Evolutionary conservation across 2,113 vertebrate genomes (phyloP), one percentile per base, ranked within the genome.

Genomic region (Orthonyx spaldingii): DNA sequence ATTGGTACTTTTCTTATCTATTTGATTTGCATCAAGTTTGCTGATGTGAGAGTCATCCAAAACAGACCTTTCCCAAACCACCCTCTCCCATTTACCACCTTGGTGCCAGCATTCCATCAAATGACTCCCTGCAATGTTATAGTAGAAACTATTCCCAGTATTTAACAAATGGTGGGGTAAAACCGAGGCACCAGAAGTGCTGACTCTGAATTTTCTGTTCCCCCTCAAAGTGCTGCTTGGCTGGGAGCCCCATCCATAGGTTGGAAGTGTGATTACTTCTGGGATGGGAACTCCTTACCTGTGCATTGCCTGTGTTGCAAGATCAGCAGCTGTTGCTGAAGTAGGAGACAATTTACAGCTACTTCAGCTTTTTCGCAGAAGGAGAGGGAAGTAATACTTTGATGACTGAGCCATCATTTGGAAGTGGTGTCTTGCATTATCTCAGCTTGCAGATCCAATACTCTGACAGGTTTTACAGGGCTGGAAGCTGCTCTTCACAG

Each of bases 391-490:
- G 59, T 83, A 87, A 93, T 76, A 83, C 85, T 89, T 80, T 97
- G 94, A 96, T 95, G 91, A 68, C 82, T 53, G 16, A 84, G 53
- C 75, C 22, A 66, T 93, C 75, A 28, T 71, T 84, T 42, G 89
- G n/a, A 96, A 97, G 66, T 35, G 55, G 60, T 65, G 70, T 7
- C 71, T 91, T 91, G n/a, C 42, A 80, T 97, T 97, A 95, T 94
- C 86, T 96, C 94, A 96, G 76, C 82, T 96, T 95, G 93, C 33
- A 44, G 82, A 93, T 92, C 41, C 59, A 69, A 57, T 83, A 83
- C 47, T 94, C 92, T 32, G 89, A 41, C 65, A 91, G 53, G 60
- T 75, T 95, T 93, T 88, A 69, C 85, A 94, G 96, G 91, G 39
- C 77, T 95, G 79, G 56, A 92, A 94, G 44, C 17, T 59, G 44